Evolutionary conservation across 2,888 invertebrate genomes (phyloP), one percentile per base, ranked within the genome.

Genomic region (Thera obeliscata): DNA sequence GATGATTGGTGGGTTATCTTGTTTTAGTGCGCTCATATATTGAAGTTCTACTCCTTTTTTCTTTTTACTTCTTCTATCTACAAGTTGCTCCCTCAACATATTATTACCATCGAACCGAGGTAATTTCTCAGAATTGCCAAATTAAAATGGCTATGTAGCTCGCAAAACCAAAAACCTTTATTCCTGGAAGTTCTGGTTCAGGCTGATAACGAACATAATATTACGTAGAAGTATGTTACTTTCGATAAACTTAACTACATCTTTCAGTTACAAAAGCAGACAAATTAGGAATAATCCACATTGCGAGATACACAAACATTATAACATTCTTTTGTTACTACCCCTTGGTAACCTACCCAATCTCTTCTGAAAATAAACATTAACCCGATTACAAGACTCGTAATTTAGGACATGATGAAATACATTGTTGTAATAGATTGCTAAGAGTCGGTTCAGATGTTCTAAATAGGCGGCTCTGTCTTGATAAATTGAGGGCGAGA

Each of bases 321-420:
- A 74, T 73, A 70, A 74, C 73, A 65, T 74, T 81, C 61, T 78
- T 83, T 87, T 87, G 84, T 87, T 80, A 71, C 75, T 72, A 71
- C 74, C 79, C 79, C 81, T 67, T 66, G 68, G 77, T 87, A 86
- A 86, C 46, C 84, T 69, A 65, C 67, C 77, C 83, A 81, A 85
- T 86, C 83, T 86, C 80, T 83, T 83, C 79, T 79, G 83, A 73
- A 83, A 86, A 87, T 82, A 82, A 80, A 78, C 76, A 76, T 75
- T 78, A 75, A 78, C 78, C 76, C 77, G 77, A 78, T 82, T 68
- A 65, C 64, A 76, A 82, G 84, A 82, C 80, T 80, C 79, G 79
- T 87, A 85, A 86, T 87, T 84, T 61, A 55, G 56, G 46, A 57
- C 43, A 61, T 68, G 64, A 68, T 68, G 64, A 68, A 68, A 55